Base-by-base conservation (phyloP, 2,888 invertebrate species). In the Aspidapion aeneum region DNA sequence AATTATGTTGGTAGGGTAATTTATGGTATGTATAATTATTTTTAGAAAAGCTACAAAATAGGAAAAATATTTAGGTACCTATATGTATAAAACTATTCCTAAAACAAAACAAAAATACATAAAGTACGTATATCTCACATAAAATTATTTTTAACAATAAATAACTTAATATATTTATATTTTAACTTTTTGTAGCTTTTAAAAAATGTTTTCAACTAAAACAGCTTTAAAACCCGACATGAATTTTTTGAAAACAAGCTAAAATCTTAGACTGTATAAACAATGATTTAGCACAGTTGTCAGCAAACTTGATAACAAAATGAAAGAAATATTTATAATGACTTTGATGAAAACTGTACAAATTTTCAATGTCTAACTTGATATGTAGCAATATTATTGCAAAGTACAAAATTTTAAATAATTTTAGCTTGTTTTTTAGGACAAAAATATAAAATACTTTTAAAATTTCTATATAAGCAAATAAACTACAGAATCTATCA, bases 401-500 rank as follows among this genome's bases (percentile, higher is more conserved):
- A 9, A 52, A 17, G 3, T 52, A 52, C 17, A 9, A 19, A 52
- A 9, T 52, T 52, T 52, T 52, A n/a, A 19, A 52, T 18, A 9
- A 18, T 52, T 52, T 52, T 19, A 52, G 19, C 52, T n/a, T n/a
- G 52, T 52, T 52, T 52, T 19, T 17, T 7, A 5, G n/a, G n/a
- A 64, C 60, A 61, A 64, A 54, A 22, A 50, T 59, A 59, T 57
- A 64, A 61, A 64, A 66, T 64, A 66, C 64, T 63, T 62, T 62
- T 58, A 55, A 21, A 65, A 60, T 60, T 55, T 60, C 49, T 63
- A 60, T 57, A 58, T 61, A 63, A 66, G 64, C 66, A 60, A 55
- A 55, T n/a, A 35, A 64, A 63, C 60, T 61, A 64, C 58, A 63
- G 49, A 56, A 56, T 63, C 63, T 66, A 66, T 66, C 66, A 66